These are phyloP conservation scores for Neosalanx taihuensis DNA, from an alignment of 2,797 vertebrate genomes.

Conservation along the genomic window DNA sequence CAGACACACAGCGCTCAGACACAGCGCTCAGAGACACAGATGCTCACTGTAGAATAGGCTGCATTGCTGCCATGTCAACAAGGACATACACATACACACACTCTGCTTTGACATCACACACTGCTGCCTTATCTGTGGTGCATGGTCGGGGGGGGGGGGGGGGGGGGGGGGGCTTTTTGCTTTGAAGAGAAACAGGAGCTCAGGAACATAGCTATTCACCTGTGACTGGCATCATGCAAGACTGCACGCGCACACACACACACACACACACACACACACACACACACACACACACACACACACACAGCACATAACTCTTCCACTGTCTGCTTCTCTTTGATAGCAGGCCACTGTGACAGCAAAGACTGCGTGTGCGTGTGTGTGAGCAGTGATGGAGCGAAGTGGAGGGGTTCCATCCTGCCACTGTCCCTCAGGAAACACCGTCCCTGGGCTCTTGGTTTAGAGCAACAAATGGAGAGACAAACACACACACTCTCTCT, in stretches of 20 bases:
- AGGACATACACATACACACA: constrained; percentile 16
- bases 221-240: constrained; percentile 12
- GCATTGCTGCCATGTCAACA: background rate
- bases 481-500: constrained; percentile 1
- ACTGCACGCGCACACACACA: background rate
- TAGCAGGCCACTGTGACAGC: background rate
- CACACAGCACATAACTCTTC: background rate
- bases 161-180: background rate
- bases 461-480: constrained; percentile 16
- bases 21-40: background rate
- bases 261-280: background rate
- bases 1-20: background rate
- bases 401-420: constrained; percentile 16
- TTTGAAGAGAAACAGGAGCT: background rate
- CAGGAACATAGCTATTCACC: constrained; percentile 26
- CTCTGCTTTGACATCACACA: constrained; percentile 40
- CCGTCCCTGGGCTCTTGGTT: constrained; percentile 16
- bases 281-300: background rate
- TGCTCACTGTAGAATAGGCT: too few relatives aligned
- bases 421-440: constrained; percentile 22
- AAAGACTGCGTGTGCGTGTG: background rate
- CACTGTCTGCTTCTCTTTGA: background rate
- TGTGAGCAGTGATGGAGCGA: background rate
- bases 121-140: constrained; percentile 1
- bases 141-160: background rate